Evolutionary conservation across 2,113 vertebrate genomes (phyloP), one percentile per base, ranked within the genome.

Genomic region (Brachyhypopomus occidentalis): DNA sequence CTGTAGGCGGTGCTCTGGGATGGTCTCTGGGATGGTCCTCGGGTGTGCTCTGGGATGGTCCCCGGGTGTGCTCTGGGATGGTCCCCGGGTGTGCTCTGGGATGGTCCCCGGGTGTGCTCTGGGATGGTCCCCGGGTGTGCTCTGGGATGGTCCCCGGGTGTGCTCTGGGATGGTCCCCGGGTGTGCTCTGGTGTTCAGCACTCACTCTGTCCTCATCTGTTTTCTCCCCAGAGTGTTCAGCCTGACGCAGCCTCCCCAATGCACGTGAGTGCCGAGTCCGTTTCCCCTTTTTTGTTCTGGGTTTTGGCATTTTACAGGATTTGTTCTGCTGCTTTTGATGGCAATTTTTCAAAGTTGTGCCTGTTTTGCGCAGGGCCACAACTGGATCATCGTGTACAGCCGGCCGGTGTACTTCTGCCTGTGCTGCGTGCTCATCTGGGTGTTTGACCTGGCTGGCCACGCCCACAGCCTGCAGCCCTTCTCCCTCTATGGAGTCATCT

Each of bases 171-270:
- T n/a, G 41, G 9, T 9, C 1, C 41, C 41, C 4, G 5, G 27
- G 27, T 25, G n/a, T 27, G 4, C 11, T 30, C 1, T 30, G 63
- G 6, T 34, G 30, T 23, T 17, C 5, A 27, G 4, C 45, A 9
- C 27, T n/a, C 36, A 0, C 1, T 11, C 72, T 30, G 30, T 34
- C 0, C 20, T 19, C 22, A 5, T 72, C 0, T 90, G 41, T 91
- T 85, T n/a, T n/a, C n/a, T n/a, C n/a, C n/a, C 30, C 77, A 97
- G 96, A 97, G 96, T 0, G 96, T 97, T 14, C 96, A 97, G 84
- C 96, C 96, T 2, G 96, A 97, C 73, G 96, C 96, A 6, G 96
- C 96, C 0, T 97, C 95, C 48, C 96, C 96, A 34, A 97, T 96
- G 96, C 96, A 97, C 0, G 96, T 97, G 87, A 96, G 96, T 95